A percentile compares a stretch with the other conserved stretches of the same genome.
These are phyloP conservation scores for Acrossocheilus fasciatus DNA, from an alignment of 2,797 vertebrate species.

Conservation along the genomic window DNA sequence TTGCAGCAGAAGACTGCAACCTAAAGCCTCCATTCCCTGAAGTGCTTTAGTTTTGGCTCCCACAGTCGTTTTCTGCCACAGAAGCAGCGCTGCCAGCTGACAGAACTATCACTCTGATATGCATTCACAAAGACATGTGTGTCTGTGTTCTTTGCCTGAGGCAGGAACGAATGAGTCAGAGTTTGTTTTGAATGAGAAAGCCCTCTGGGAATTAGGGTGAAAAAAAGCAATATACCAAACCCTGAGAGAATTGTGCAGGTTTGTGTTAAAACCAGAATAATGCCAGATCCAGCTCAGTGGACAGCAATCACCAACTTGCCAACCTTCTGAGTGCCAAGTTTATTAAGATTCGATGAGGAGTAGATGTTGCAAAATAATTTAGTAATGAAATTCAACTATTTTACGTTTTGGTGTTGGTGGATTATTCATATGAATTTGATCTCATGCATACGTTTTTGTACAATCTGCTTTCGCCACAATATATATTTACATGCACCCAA, in stretches of 20 bases:
- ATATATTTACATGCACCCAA: background rate
- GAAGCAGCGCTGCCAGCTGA: background rate
- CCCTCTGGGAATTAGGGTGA: background rate
- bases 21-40: background rate
- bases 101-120: slow-evolving; percentile 3
- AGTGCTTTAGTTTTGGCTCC: background rate
- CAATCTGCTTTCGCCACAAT: background rate
- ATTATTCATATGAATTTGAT: background rate
- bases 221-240: background rate
- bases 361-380: background rate
- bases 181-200: slow-evolving; percentile 21
- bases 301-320: background rate
- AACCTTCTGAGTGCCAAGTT: background rate
- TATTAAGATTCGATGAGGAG: background rate
- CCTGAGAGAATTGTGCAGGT: background rate
- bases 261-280: background rate
- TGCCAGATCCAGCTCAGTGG: background rate
- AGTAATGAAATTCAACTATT: background rate
- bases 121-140: background rate
- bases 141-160: slow-evolving; percentile 8
- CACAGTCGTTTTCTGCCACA: background rate
- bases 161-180: slow-evolving; percentile 12
- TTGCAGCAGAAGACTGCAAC: background rate
- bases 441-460: background rate
- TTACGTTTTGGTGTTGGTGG: background rate